phyloP scores from a whole-genome alignment of 1,140 invertebrate genomes.

The Lycorma delicatula region DNA sequence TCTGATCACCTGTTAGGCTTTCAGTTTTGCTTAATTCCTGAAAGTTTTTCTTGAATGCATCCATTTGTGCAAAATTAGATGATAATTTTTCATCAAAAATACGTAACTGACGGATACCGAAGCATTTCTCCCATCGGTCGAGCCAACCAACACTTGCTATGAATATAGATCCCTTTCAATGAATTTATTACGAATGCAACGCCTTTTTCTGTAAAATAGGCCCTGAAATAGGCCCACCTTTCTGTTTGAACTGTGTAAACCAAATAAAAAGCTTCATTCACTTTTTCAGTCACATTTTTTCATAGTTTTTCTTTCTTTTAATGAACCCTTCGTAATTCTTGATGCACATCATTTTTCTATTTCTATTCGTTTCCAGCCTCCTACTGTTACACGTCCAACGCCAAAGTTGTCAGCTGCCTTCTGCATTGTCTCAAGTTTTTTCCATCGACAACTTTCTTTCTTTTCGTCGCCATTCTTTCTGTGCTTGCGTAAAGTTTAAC shows the following conservation, averaged over 20 bases:
- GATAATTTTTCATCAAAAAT: constrained; percentile 26
- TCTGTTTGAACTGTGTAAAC: constrained; percentile 16
- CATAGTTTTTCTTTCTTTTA: constrained; percentile 12
- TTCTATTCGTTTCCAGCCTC: constrained; percentile 16
- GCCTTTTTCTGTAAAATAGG: constrained; percentile 27
- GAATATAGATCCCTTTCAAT: constrained; percentile 24
- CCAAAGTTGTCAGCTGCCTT: constrained; percentile 16
- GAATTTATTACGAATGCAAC: constrained; percentile 21
- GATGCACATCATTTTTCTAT: constrained; percentile 14
- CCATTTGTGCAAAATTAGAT: constrained; percentile 9
- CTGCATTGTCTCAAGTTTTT: constrained; percentile 19
- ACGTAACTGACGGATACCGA: constrained; percentile 19
- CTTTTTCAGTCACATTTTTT: constrained; percentile 18
- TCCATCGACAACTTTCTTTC: constrained; percentile 20
- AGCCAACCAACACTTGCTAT: constrained; percentile 29
- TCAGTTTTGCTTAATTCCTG: constrained; percentile 11
- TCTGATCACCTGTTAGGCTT: constrained; percentile 22
- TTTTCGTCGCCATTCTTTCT: constrained; percentile 19
- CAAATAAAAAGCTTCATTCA: constrained; percentile 17
- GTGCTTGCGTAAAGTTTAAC: no score
- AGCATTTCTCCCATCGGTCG: constrained; percentile 26
- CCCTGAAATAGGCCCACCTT: constrained; percentile 19
- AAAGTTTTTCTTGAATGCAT: constrained; percentile 16
- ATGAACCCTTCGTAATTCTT: constrained; percentile 8
- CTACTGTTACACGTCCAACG: constrained; percentile 17